These are phyloP conservation scores for Cheirogaleus major DNA, from an alignment of 2,797 vertebrate genomes.

Conservation along the genomic window DNA sequence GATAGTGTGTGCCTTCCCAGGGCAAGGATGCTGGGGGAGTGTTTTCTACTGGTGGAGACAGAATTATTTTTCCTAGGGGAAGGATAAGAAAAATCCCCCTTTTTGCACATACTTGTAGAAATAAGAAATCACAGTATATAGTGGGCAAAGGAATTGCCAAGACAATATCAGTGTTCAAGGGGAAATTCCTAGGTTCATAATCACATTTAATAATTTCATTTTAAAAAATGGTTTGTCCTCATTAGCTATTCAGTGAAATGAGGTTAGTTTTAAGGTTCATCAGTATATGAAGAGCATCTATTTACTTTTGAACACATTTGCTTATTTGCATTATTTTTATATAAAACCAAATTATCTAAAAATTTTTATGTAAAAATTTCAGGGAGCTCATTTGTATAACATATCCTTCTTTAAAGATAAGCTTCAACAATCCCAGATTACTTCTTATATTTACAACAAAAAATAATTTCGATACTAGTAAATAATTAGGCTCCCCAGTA, in stretches of 20 bases:
- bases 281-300: neutral
- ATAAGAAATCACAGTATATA: neutral
- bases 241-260: neutral
- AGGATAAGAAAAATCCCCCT: neutral
- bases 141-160: neutral
- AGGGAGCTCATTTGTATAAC: neutral
- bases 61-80: neutral
- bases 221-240: neutral
- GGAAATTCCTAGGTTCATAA: neutral
- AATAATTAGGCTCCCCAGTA: neutral
- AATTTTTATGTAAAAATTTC: neutral
- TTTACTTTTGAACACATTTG: neutral
- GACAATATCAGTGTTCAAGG: neutral
- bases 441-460: neutral
- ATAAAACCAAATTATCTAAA: neutral
- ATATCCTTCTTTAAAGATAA: constrained; percentile 38
- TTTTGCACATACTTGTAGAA: neutral
- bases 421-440: neutral
- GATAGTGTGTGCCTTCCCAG: neutral
- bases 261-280: neutral
- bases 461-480: neutral
- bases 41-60: neutral
- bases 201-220: constrained; percentile 8
- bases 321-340: neutral
- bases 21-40: neutral